Conservation (phyloP, 2,113 vertebrate genomes). For the Romanogobio albipinnatus region DNA sequence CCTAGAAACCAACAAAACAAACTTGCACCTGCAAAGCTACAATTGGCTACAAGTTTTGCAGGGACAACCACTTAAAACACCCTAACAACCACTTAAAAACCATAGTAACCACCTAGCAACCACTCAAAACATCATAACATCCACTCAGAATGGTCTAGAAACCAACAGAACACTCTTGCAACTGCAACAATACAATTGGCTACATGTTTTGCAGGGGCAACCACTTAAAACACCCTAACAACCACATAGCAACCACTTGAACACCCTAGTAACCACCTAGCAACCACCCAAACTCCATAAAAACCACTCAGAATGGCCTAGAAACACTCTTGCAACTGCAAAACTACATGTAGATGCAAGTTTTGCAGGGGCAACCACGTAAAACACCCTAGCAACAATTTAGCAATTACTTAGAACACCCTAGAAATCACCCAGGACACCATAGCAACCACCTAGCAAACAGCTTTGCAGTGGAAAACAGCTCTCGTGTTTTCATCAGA, state of each 20-base stretch:
- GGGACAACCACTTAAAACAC: neutral
- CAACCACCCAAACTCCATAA: no score
- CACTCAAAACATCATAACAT: neutral
- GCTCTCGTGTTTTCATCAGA: neutral
- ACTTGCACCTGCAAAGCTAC: neutral
- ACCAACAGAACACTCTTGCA: neutral
- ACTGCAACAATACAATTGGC: neutral
- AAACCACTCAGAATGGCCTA: no score
- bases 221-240: neutral
- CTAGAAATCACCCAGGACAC: neutral
- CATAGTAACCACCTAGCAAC: no score
- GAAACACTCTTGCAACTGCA: no score
- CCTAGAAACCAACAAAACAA: neutral
- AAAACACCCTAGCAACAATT: no score
- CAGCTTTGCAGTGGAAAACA: neutral
- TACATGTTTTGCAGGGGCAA: neutral
- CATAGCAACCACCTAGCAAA: no score
- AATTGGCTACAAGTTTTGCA: neutral
- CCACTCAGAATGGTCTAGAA: neutral
- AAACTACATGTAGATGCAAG: no score
- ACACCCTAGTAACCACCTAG: neutral
- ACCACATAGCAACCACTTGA: no score
- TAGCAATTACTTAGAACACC: neutral
- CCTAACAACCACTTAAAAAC: no score
- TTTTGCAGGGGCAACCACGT: no score